Base-by-base conservation (phyloP, 2,113 vertebrate genomes). In the Eretmochelys imbricata region DNA sequence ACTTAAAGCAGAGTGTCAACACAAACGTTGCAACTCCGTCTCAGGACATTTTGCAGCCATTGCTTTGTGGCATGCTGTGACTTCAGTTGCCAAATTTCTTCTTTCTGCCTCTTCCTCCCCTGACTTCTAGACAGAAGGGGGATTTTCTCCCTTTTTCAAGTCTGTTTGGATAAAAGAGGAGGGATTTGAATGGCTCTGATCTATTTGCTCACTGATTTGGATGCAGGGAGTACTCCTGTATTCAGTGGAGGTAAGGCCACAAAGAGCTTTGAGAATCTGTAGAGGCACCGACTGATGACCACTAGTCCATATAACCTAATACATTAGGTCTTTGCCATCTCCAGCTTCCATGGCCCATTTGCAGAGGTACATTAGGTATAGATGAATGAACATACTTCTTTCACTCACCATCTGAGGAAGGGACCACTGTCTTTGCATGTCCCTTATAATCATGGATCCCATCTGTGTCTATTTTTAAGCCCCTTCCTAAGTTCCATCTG, bases 1-100 rank as follows among this genome's bases (percentile, higher is more conserved):
- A 78, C 55, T 91, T 90, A 82, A 62, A 86, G 85, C 49, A 84
- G 81, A 87, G 62, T 89, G 87, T 91, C 87, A 42, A 14, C n/a
- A 14, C 65, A 80, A 82, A 93, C 91, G 27, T 6, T 94, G 69
- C 46, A 80, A 27, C 31, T 54, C 6, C 29, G 22, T 86, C 78
- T 89, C 53, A 93, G 87, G 29, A 89, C 25, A 13, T 85, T 88
- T 95, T 94, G 82, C 51, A 84, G 76, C 10, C 69, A 1, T 93
- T 89, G 25, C 75, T 85, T 90, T 87, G 24, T 84, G 42, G 82
- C 25, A 17, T 72, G 51, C 65, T 81, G 35, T 82, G 91, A 53
- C 38, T 49, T 51, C 6, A 55, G 3, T 55, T 89, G 78, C 87
- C 93, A 87, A 91, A 50, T 14, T 62, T 69, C 46, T 82, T 75